Evolutionary conservation across 2,888 invertebrate species (phyloP).

Genomic region (Tipula helvola): DNA sequence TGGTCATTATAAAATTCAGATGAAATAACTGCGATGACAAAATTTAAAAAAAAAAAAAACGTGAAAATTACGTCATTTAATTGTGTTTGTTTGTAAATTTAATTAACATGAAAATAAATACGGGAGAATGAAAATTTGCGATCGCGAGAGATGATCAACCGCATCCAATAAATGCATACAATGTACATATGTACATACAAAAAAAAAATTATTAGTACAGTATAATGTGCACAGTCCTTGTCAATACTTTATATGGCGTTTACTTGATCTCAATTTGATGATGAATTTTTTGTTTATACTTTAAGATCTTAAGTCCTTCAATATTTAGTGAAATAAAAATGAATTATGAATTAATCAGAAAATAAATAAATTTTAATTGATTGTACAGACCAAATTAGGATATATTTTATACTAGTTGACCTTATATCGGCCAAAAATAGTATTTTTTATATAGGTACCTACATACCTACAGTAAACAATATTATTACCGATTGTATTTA

Average conservation of each 20-base stretch:
- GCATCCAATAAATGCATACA: background rate
- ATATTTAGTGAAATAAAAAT: background rate
- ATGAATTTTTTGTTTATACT: background rate
- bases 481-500: no score
- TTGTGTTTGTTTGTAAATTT: background rate
- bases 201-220: background rate
- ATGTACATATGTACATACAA: background rate
- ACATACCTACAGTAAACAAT: no score
- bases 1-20: background rate
- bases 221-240: background rate
- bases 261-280: conserved; percentile 4
- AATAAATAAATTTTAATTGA: background rate
- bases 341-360: background rate
- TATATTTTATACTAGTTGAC: background rate
- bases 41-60: background rate
- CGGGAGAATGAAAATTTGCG: background rate
- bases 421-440: background rate
- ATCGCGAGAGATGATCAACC: background rate
- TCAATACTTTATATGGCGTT: background rate
- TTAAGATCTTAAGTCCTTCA: background rate
- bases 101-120: background rate
- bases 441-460: background rate
- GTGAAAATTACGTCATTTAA: background rate
- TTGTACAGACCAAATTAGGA: background rate
- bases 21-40: background rate